phyloP scores from a whole-genome alignment of 2,888 invertebrate genomes.

The Hyles lineata region DNA sequence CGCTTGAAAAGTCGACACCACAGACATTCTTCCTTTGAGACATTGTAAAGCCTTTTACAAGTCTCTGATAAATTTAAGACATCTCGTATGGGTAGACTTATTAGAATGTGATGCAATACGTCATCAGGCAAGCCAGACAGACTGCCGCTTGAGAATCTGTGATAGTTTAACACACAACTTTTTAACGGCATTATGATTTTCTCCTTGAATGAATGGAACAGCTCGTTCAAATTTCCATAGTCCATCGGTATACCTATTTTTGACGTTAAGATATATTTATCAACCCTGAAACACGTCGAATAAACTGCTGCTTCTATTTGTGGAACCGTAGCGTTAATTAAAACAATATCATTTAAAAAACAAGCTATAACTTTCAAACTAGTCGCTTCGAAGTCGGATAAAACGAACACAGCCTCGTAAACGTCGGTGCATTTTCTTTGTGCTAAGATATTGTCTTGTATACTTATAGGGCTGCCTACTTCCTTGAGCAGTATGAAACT shows the following conservation, averaged over 20 bases:
- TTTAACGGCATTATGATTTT: constrained; percentile 52
- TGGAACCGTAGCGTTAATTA: constrained; percentile 52
- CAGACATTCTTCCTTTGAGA: constrained; percentile 50
- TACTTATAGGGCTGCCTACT: constrained; percentile 36
- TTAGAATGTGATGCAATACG: constrained; percentile 50
- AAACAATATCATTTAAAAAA: constrained; percentile 46
- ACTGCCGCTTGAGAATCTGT: constrained; percentile 47
- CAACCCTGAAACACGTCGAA: constrained; percentile 50
- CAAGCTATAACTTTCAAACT: constrained; percentile 49
- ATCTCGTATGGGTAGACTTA: constrained; percentile 48
- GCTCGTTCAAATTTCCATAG: constrained; percentile 44
- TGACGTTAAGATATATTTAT: constrained; percentile 43
- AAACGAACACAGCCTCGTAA: constrained; percentile 47
- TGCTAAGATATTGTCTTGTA: constrained; percentile 48
- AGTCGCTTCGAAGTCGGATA: constrained; percentile 45
- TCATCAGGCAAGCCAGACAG: constrained; percentile 55
- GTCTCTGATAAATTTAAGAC: constrained; percentile 51
- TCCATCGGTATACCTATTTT: constrained; percentile 46
- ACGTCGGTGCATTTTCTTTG: constrained; percentile 38
- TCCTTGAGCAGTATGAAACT: constrained; percentile 49
- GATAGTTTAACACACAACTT: constrained; percentile 49
- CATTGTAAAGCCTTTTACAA: constrained; percentile 50
- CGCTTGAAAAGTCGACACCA: constrained; percentile 54
- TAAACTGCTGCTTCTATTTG: constrained; percentile 45
- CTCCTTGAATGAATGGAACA: constrained; percentile 46